Evolutionary conservation across 2,113 vertebrate genomes (phyloP).

Genomic region (Laticauda laticaudata): DNA sequence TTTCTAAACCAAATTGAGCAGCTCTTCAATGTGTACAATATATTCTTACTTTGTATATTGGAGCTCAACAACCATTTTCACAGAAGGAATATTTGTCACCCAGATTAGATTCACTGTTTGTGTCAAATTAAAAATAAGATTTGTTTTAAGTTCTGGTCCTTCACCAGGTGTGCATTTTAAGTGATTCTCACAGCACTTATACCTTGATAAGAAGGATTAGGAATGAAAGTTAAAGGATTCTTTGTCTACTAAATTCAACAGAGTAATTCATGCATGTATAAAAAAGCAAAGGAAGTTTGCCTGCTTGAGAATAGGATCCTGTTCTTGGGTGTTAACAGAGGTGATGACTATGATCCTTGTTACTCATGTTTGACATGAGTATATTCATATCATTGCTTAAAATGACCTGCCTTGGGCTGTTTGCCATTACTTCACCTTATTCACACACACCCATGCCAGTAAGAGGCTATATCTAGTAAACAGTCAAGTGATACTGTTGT

Average conservation of each 20-base stretch:
- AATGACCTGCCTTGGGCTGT: slow-evolving; percentile 57
- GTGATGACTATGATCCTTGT: slow-evolving; percentile 67
- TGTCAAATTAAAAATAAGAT: slow-evolving; percentile 56
- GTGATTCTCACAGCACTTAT: slow-evolving; percentile 65
- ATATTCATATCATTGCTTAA: slow-evolving; percentile 63
- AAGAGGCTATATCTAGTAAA: slow-evolving; percentile 47
- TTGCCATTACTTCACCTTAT: slow-evolving; percentile 56
- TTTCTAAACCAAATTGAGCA: slow-evolving; percentile 54
- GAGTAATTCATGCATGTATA: slow-evolving; percentile 69
- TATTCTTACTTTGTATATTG: slow-evolving; percentile 15
- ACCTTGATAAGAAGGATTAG: slow-evolving; percentile 64
- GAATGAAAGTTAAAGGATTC: slow-evolving; percentile 67
- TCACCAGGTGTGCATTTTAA: slow-evolving; percentile 68
- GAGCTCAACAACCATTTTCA: slow-evolving; percentile 23
- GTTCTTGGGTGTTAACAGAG: slow-evolving; percentile 58
- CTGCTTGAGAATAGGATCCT: slow-evolving; percentile 61
- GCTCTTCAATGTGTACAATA: slow-evolving; percentile 4
- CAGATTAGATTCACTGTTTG: slow-evolving; percentile 57
- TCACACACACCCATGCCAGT: slow-evolving; percentile 38
- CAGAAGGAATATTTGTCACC: slow-evolving; percentile 19
- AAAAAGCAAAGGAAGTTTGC: slow-evolving; percentile 59
- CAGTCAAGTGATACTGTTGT: slow-evolving; percentile 38
- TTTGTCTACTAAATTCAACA: slow-evolving; percentile 67
- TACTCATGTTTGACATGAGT: slow-evolving; percentile 64
- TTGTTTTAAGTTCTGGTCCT: slow-evolving; percentile 53